A percentile compares a stretch with the other conserved stretches of the same genome.
Conservation (phyloP, 2,888 invertebrate genomes). For the Sphaerophoria rueppellii region DNA sequence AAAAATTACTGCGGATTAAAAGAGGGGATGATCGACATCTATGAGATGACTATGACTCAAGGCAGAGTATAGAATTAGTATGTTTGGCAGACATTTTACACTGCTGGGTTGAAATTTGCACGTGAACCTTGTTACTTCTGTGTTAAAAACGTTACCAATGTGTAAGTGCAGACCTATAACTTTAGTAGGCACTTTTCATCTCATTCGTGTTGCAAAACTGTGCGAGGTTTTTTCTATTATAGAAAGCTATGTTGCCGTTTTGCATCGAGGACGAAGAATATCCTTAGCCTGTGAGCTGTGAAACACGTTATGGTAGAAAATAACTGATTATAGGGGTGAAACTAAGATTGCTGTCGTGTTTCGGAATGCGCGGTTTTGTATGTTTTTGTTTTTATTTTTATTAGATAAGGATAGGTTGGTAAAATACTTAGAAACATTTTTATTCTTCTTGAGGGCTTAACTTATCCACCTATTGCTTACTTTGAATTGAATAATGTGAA, state of each 20-base stretch:
- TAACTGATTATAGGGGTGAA: conserved; percentile 40
- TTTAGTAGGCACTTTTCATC: conserved; percentile 39
- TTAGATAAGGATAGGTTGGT: background rate
- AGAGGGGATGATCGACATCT: conserved; percentile 66
- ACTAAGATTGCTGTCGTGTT: conserved; percentile 24
- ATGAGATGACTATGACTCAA: conserved; percentile 25
- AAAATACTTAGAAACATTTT: background rate
- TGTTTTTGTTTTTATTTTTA: conserved; percentile 8
- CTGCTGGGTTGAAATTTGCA: conserved; percentile 58
- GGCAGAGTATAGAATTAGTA: conserved; percentile 17
- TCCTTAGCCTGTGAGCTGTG: background rate
- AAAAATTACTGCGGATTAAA: conserved; percentile 57
- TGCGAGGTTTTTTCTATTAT: conserved; percentile 36
- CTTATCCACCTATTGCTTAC: background rate
- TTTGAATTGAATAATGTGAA: background rate
- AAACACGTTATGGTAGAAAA: conserved; percentile 27
- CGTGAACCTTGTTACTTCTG: conserved; percentile 60
- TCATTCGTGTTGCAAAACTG: conserved; percentile 35
- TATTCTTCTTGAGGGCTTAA: conserved; percentile 5
- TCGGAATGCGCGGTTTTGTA: conserved; percentile 49
- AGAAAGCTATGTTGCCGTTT: conserved; percentile 63
- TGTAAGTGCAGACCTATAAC: conserved; percentile 58
- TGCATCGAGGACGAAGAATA: conserved; percentile 35
- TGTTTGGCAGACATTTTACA: conserved; percentile 68
- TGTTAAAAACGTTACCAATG: conserved; percentile 25